Conservation (phyloP, 1,140 invertebrate species). For the Augochlora pura region DNA sequence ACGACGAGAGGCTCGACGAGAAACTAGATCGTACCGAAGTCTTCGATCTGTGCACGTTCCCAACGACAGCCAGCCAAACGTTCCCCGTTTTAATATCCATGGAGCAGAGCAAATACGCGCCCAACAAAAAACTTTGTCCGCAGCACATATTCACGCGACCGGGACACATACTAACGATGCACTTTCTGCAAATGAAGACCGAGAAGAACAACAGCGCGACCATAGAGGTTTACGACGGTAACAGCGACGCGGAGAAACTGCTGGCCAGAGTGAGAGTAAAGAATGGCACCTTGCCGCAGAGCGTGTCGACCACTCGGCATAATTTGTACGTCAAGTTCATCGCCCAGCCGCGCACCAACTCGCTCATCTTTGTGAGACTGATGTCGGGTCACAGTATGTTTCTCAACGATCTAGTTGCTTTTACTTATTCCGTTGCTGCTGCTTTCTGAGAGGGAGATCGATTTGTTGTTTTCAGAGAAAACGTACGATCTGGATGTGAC, state of each 20-base stretch:
- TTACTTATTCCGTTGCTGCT: no score
- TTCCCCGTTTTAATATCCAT: slow-evolving; percentile 90
- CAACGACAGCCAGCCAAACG: slow-evolving; percentile 89
- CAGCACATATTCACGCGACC: slow-evolving; percentile 87
- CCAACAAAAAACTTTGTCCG: slow-evolving; percentile 84
- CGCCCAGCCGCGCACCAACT: slow-evolving; percentile 85
- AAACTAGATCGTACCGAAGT: slow-evolving; percentile 86
- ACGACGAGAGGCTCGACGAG: slow-evolving; percentile 88
- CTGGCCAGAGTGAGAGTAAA: slow-evolving; percentile 85
- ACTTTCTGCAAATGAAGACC: slow-evolving; percentile 89
- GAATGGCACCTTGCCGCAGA: slow-evolving; percentile 92
- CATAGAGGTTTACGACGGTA: slow-evolving; percentile 90
- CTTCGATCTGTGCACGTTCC: slow-evolving; percentile 91
- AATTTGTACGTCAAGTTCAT: slow-evolving; percentile 89
- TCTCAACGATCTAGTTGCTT: no score
- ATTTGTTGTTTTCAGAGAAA: slow-evolving; percentile 82
- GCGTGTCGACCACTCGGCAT: slow-evolving; percentile 88
- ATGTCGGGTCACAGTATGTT: slow-evolving; percentile 85
- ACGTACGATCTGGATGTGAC: slow-evolving; percentile 93
- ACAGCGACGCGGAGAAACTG: slow-evolving; percentile 84
- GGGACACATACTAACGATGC: slow-evolving; percentile 90
- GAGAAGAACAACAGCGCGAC: slow-evolving; percentile 86
- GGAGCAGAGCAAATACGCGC: slow-evolving; percentile 87
- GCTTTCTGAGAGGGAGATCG: no score
- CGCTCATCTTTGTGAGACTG: slow-evolving; percentile 88